Evolutionary conservation across 2,797 vertebrate genomes (phyloP).

Genomic region (Nyctibius grandis): DNA sequence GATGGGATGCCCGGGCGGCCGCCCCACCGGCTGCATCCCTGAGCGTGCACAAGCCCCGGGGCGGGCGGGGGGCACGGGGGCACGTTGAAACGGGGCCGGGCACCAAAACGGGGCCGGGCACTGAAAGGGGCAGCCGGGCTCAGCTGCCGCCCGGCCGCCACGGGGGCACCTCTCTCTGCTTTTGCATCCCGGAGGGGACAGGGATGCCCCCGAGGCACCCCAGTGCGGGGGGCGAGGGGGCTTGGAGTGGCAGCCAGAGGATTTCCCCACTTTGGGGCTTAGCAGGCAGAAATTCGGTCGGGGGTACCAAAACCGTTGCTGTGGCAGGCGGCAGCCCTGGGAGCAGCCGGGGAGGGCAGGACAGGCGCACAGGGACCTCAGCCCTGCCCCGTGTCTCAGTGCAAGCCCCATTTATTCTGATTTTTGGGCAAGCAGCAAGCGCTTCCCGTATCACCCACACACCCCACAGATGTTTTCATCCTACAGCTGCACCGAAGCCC

Average conservation of each 20-base stretch:
- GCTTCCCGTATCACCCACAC: neutral
- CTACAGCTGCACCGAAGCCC: rapidly evolving
- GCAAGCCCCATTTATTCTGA: neutral
- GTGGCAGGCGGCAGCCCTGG: rapidly evolving
- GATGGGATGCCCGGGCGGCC: rapidly evolving
- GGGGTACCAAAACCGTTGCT: neutral
- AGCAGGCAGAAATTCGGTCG: rapidly evolving
- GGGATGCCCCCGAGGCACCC: neutral
- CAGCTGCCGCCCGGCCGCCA: rapidly evolving
- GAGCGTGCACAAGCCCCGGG: rapidly evolving
- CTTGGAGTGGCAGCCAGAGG: rapidly evolving
- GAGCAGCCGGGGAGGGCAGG: neutral
- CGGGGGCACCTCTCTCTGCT: rapidly evolving
- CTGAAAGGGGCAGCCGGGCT: rapidly evolving
- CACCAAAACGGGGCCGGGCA: rapidly evolving
- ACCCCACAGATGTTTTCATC: rapidly evolving
- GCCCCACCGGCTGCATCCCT: rapidly evolving
- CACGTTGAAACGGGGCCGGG: rapidly evolving
- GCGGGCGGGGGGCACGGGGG: rapidly evolving
- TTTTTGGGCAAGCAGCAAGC: neutral
- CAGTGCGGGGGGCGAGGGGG: rapidly evolving
- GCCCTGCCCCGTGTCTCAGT: rapidly evolving
- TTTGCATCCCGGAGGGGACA: neutral
- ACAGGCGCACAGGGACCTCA: rapidly evolving
- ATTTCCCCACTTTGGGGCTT: neutral